Conservation (phyloP, 1,140 invertebrate genomes). For the Drosophila pruinosa region DNA sequence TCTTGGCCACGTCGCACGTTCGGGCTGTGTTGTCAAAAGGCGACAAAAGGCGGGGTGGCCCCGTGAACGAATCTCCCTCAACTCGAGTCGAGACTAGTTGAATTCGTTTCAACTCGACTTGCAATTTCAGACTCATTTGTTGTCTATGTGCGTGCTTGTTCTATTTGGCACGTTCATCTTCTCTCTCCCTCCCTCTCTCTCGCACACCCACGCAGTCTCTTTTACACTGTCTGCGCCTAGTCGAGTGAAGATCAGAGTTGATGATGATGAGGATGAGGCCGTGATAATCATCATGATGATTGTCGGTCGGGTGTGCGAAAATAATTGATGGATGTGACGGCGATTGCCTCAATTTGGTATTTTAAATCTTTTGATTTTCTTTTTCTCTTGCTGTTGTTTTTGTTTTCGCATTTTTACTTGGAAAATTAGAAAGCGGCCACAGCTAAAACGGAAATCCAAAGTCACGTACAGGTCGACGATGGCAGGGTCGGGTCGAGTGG, state of each 20-base stretch:
- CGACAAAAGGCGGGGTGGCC: not conserved
- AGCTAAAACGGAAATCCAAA: conserved; percentile 62
- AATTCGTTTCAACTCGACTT: not conserved
- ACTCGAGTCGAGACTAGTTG: not conserved
- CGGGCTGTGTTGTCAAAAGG: conserved; percentile 3
- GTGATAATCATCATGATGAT: conserved; percentile 11
- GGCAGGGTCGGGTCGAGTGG: not conserved
- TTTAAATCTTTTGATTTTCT: conserved; percentile 11
- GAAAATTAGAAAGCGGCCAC: conserved; percentile 17
- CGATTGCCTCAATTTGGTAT: conserved; percentile 39
- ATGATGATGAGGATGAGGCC: conserved; percentile 5
- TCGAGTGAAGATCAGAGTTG: not conserved
- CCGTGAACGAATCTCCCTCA: not conserved
- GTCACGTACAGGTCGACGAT: conserved; percentile 50
- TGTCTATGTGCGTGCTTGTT: conserved; percentile 23
- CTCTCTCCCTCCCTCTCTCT: conserved; percentile 1
- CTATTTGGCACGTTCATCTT: conserved; percentile 36
- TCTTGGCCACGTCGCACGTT: conserved; percentile 34
- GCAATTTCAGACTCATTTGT: conserved; percentile 18
- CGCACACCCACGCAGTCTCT: not conserved
- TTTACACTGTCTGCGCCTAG: not conserved
- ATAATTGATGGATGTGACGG: conserved; percentile 62
- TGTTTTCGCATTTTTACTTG: not conserved
- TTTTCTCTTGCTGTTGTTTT: not conserved
- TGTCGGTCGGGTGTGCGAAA: conserved; percentile 48